Evolutionary conservation across 2,888 invertebrate species (phyloP).

Genomic region (Eugnorisma glareosa): DNA sequence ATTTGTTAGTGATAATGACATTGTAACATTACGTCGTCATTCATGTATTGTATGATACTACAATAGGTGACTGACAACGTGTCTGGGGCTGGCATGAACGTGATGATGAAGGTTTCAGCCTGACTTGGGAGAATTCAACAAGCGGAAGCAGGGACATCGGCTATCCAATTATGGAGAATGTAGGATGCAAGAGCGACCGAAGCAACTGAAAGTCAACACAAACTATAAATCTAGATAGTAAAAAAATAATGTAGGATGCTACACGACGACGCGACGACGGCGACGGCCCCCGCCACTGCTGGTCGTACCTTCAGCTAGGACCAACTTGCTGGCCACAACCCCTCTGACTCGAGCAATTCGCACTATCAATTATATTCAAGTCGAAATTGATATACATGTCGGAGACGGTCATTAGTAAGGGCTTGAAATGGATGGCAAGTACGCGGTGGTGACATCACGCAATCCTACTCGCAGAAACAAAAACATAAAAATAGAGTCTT

Average conservation of each 20-base stretch:
- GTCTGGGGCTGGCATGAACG: not conserved
- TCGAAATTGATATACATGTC: too few relatives aligned
- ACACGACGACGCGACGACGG: too few relatives aligned
- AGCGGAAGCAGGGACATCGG: not conserved
- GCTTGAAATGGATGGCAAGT: too few relatives aligned
- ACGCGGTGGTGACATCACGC: too few relatives aligned
- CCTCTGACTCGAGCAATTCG: too few relatives aligned
- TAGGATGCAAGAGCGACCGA: not conserved
- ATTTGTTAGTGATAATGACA: conserved; percentile 13
- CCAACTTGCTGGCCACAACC: too few relatives aligned
- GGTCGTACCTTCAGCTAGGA: too few relatives aligned
- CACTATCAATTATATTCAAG: too few relatives aligned
- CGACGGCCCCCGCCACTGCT: too few relatives aligned
- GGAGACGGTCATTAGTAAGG: too few relatives aligned
- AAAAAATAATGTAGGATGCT: too few relatives aligned
- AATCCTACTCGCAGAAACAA: not conserved
- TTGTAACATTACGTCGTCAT: conserved; percentile 28
- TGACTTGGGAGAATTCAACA: not conserved
- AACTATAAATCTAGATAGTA: too few relatives aligned
- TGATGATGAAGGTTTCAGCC: not conserved
- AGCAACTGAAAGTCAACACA: not conserved
- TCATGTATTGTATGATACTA: conserved; percentile 21
- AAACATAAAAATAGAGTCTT: not conserved
- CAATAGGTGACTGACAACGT: conserved; percentile 2
- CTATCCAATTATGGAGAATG: not conserved